Evolutionary conservation across 2,797 vertebrate genomes (phyloP).

Genomic region (Momotus momota): DNA sequence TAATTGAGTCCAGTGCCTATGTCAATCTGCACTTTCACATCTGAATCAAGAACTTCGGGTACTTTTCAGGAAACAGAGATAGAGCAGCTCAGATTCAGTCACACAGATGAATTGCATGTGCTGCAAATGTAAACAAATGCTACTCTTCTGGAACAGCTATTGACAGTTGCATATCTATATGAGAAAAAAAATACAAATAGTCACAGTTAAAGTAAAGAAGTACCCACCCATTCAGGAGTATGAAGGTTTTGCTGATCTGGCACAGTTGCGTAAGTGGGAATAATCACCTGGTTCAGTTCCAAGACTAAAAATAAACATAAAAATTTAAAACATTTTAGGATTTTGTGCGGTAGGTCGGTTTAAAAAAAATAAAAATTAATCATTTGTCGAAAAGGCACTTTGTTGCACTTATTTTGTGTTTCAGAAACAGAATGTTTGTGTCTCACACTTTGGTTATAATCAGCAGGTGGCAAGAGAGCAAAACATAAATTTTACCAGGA

Average conservation of each 20-base stretch:
- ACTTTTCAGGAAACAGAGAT: not conserved
- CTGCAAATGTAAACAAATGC: not conserved
- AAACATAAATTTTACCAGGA: not conserved
- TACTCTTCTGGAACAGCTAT: not conserved
- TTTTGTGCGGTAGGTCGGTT: not conserved
- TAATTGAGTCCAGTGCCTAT: not conserved
- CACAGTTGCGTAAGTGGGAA: conserved; percentile 66
- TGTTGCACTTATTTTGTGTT: not conserved
- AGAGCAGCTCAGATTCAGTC: not conserved
- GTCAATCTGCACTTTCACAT: not conserved
- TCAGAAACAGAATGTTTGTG: not conserved
- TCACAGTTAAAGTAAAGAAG: not conserved
- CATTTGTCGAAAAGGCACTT: not conserved
- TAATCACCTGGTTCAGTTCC: conserved; percentile 71
- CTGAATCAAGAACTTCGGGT: not conserved
- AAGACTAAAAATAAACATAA: conserved; percentile 66
- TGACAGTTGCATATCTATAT: not conserved
- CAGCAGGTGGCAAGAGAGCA: not conserved
- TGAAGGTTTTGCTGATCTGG: conserved; percentile 65
- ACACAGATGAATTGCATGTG: not conserved
- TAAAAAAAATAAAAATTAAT: no score
- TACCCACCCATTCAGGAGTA: conserved; percentile 79
- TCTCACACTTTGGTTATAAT: not conserved
- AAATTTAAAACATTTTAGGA: not conserved
- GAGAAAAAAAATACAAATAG: not conserved